Evolutionary conservation across 2,113 vertebrate genomes (phyloP).

Genomic region (Clupea harengus): DNA sequence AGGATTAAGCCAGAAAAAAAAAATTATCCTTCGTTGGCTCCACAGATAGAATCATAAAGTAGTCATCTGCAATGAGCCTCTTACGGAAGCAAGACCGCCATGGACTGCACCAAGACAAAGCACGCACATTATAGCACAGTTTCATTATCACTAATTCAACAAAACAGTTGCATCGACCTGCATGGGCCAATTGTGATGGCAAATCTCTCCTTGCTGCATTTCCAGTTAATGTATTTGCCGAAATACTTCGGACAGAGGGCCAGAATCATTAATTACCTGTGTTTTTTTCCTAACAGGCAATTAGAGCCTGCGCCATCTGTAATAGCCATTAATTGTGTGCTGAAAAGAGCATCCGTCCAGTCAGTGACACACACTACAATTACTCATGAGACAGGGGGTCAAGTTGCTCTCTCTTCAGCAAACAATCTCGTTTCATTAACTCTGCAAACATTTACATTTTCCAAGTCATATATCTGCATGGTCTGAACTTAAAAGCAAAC

Average conservation of each 20-base stretch:
- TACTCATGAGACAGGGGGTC: conserved; percentile 66
- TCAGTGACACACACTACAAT: conserved; percentile 31
- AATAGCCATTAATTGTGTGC: conserved; percentile 57
- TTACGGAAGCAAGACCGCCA: not conserved
- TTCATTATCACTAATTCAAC: not conserved
- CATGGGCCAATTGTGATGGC: not conserved
- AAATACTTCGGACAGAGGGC: not conserved
- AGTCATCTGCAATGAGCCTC: conserved; percentile 31
- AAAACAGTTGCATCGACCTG: not conserved
- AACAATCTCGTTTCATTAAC: conserved; percentile 63
- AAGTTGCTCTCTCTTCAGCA: conserved; percentile 48
- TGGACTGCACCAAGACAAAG: not conserved
- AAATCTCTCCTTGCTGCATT: not conserved
- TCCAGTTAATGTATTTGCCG: not conserved
- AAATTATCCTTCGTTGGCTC: conserved; percentile 49
- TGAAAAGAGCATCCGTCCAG: conserved; percentile 42
- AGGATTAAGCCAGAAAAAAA: conserved; percentile 64
- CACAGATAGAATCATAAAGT: conserved; percentile 59
- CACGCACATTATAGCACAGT: not conserved
- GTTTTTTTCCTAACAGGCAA: not conserved
- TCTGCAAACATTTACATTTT: conserved; percentile 64
- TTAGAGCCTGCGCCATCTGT: conserved; percentile 64
- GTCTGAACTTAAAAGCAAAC: conserved; percentile 15
- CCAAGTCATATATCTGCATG: conserved; percentile 62
- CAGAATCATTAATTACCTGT: conserved; percentile 37